Percentiles rank a stretch among this genome's conserved stretches.
Conservation (phyloP, 2,797 vertebrate species). For the Chaetodon trifasciatus region DNA sequence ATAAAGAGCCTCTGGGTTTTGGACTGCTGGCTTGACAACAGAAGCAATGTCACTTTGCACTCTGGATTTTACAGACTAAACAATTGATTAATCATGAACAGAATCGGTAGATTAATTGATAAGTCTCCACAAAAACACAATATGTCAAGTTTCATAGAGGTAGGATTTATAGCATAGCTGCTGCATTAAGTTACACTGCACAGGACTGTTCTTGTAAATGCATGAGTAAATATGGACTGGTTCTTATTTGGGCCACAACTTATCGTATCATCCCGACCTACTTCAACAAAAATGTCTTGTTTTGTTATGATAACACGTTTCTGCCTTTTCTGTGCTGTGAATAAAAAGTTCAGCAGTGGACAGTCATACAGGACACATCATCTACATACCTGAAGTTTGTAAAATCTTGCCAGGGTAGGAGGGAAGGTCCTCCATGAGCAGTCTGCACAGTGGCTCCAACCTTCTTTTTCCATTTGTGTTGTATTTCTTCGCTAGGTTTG, state of each 20-base stretch:
- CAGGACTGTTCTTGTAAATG: not conserved
- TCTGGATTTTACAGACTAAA: too few relatives aligned
- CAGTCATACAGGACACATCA: not conserved
- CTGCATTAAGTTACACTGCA: not conserved
- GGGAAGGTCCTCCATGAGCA: not conserved
- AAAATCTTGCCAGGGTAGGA: not conserved
- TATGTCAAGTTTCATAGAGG: not conserved
- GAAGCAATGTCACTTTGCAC: too few relatives aligned
- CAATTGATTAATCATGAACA: too few relatives aligned
- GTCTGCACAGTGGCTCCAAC: not conserved
- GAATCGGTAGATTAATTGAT: too few relatives aligned
- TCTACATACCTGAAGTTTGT: constrained; percentile 13
- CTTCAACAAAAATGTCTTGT: fast-evolving
- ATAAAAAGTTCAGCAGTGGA: not conserved
- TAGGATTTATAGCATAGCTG: not conserved
- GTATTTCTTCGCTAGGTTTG: not conserved
- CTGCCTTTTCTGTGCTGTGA: not conserved
- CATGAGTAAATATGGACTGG: not conserved
- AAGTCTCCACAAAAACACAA: not conserved
- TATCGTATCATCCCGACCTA: not conserved
- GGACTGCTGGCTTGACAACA: too few relatives aligned
- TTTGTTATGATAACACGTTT: too few relatives aligned
- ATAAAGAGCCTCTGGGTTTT: too few relatives aligned
- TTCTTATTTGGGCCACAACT: not conserved
- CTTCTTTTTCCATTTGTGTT: not conserved